A percentile compares a stretch with the other conserved stretches of the same genome.
These are phyloP conservation scores for Agriopis leucophaearia DNA, from an alignment of 2,888 invertebrate genomes.

Conservation along the genomic window DNA sequence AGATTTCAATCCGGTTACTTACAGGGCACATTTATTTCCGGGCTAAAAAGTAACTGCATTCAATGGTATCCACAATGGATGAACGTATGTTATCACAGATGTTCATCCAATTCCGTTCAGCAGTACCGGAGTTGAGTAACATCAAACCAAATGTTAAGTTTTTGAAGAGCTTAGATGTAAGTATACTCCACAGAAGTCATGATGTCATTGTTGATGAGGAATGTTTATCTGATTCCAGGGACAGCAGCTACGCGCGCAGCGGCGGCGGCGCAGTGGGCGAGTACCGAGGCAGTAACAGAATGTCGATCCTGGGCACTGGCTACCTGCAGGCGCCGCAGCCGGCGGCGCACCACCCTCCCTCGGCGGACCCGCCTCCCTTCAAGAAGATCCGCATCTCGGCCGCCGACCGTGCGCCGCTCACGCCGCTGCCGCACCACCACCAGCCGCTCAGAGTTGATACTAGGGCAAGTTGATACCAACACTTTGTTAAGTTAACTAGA, in stretches of 20 bases:
- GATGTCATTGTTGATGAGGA: background rate
- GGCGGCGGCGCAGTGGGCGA: conserved; percentile 73
- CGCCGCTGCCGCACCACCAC: conserved; percentile 77
- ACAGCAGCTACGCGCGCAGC: conserved; percentile 74
- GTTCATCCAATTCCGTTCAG: too few species aligned
- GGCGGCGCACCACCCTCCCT: conserved; percentile 78
- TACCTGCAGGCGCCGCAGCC: conserved; percentile 84
- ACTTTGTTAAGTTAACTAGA: too few species aligned
- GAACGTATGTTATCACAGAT: too few species aligned
- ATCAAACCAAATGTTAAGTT: too few species aligned
- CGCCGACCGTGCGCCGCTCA: conserved; percentile 70
- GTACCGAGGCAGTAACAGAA: conserved; percentile 79
- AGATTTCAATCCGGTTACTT: too few species aligned
- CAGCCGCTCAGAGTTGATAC: conserved; percentile 90
- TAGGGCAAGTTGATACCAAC: conserved; percentile 71
- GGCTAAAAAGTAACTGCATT: too few species aligned
- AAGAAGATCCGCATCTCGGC: conserved; percentile 89
- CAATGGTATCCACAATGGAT: too few species aligned
- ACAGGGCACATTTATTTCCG: too few species aligned
- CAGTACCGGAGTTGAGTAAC: too few species aligned
- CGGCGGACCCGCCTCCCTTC: conserved; percentile 87
- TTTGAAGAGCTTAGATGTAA: too few species aligned
- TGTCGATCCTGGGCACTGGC: conserved; percentile 89
- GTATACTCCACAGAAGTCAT: too few species aligned
- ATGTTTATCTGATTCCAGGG: conserved; percentile 62